phyloP scores from a whole-genome alignment of 2,888 invertebrate species.

The Meta bourneti region DNA sequence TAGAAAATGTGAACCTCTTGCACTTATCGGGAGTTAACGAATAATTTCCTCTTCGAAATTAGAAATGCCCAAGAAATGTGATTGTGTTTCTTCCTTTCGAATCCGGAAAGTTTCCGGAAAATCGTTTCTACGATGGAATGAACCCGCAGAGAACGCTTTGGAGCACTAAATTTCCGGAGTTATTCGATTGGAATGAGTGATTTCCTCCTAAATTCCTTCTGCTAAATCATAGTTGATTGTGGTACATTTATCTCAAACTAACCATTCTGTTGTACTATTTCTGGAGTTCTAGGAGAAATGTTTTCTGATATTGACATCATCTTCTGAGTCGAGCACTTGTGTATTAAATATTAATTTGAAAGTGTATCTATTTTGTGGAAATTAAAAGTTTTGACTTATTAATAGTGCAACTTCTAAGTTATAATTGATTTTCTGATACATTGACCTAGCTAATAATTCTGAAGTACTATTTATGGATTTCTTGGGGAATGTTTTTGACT shows the following conservation, averaged over 20 bases:
- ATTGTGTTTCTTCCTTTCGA: neutral
- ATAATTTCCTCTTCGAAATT: conserved; percentile 9
- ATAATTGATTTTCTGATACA: no score
- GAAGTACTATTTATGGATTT: no score
- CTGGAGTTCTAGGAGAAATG: neutral
- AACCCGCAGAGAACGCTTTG: neutral
- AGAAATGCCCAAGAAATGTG: neutral
- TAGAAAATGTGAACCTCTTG: neutral
- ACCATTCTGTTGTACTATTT: neutral
- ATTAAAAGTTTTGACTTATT: no score
- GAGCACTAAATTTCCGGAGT: conserved; percentile 21
- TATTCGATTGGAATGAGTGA: conserved; percentile 16
- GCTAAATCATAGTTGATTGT: neutral
- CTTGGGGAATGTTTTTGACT: no score
- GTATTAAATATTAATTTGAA: no score
- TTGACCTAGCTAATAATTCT: no score
- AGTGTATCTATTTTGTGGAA: no score
- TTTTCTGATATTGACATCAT: neutral
- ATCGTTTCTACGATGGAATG: neutral
- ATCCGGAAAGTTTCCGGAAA: neutral
- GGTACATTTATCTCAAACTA: neutral
- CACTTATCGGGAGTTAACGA: neutral
- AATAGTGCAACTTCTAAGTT: no score
- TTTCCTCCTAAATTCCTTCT: neutral
- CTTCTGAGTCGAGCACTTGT: no score